Conservation (phyloP, 1,140 invertebrate species). For the Armadillidium nasatum region DNA sequence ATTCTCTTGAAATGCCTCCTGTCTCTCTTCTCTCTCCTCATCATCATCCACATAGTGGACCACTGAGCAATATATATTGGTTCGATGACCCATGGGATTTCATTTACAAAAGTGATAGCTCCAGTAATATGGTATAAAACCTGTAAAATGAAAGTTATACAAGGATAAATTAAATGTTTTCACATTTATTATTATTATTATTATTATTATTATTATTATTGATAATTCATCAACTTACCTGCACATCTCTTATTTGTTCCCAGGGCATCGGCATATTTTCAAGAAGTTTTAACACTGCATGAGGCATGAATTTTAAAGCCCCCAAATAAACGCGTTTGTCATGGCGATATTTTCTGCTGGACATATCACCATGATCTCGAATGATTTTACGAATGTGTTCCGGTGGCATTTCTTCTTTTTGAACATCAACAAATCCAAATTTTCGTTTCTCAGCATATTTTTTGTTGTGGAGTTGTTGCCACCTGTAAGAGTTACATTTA, state of each 20-base stretch:
- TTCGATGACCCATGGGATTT: constrained; percentile 99
- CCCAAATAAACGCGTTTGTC: constrained; percentile 98
- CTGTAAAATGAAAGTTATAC: neutral
- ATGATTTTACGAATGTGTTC: too few species aligned
- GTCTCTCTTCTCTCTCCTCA: constrained; percentile 97
- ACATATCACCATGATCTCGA: too few species aligned
- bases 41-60: constrained; percentile 99
- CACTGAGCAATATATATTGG: constrained; percentile 99
- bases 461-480: too few species aligned
- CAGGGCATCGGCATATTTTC: constrained; percentile 99
- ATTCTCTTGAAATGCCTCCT: constrained; percentile 98
- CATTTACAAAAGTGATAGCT: constrained; percentile 99
- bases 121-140: constrained; percentile 92
- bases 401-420: too few species aligned
- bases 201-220: too few species aligned
- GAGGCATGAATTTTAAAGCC: constrained; percentile 99
- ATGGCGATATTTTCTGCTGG: constrained; percentile 94
- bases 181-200: too few species aligned
- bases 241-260: constrained; percentile 93
- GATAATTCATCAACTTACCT: constrained; percentile 36
- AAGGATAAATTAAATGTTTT: too few species aligned
- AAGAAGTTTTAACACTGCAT: too few species aligned
- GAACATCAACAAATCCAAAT: too few species aligned
- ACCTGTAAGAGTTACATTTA: too few species aligned
- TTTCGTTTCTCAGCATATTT: too few species aligned